Evolutionary conservation across 2,113 vertebrate species (phyloP), one percentile per base, ranked within the genome.

Genomic region (Chrysemys picta): DNA sequence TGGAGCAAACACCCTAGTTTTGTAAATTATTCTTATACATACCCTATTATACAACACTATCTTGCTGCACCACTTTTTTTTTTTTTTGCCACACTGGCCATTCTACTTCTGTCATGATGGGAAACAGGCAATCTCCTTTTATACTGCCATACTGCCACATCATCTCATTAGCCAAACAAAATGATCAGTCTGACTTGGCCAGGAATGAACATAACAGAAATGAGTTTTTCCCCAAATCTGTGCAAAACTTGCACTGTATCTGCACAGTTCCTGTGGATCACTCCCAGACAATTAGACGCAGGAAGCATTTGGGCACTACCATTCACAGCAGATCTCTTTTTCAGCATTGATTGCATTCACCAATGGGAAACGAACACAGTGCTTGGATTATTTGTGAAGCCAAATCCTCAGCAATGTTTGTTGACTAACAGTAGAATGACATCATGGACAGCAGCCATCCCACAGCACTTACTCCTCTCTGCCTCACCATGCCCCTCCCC

Each of bases 141-240:
- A 53, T n/a, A 72, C 2, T 62, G 3, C 42, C 75, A 82, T 10
- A 0, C 59, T 92, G 4, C 42, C 19, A 10, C 4, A 42, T 56
- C 7, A 78, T 1, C 14, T 50, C 50, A 22, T 50, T 62, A 85
- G 47, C 7, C 79, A 38, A 54, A 62, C 11, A 5, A 24, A 1
- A 49, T 79, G 53, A 3, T n/a, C 50, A 56, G 13, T 10, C 85
- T 42, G 3, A 84, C 31, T 12, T 56, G 47, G n/a, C 1, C 1
- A 82, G 42, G 52, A 92, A 25, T 5, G n/a, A 89, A 38, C 8
- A 14, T 17, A 76, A 85, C 13, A n/a, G 38, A 59, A 69, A 29
- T 11, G 6, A 80, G 27, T 8, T 87, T 38, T n/a, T 65, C 54
- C 85, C 31, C 42, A 42, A 0, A 0, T 0, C 0, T 31, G 8